Evolutionary conservation across 2,797 vertebrate genomes (phyloP).

Genomic region (Rhabdomys pumilio): DNA sequence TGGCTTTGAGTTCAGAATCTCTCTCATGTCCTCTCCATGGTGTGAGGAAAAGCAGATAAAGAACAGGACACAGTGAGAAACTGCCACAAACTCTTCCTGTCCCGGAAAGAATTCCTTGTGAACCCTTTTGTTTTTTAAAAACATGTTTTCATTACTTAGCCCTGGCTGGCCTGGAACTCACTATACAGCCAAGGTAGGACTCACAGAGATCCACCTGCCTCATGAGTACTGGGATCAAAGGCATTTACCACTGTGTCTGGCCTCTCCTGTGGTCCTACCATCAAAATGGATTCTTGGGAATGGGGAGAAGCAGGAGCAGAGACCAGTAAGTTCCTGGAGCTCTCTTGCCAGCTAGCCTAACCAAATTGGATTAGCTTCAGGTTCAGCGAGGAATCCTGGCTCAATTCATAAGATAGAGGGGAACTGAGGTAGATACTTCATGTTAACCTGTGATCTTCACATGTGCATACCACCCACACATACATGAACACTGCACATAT

Average conservation of each 20-base stretch:
- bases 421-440: not conserved
- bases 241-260: not conserved
- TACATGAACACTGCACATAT: not conserved
- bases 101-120: not conserved
- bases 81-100: not conserved
- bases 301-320: not conserved
- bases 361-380: not conserved
- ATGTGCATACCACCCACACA: not conserved
- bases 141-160: not conserved
- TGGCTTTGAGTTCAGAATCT: constrained; percentile 61
- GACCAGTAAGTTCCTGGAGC: not conserved
- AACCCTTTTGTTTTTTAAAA: not conserved
- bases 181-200: not conserved
- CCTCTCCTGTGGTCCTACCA: constrained; percentile 1
- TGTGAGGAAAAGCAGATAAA: constrained; percentile 59
- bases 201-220: not conserved
- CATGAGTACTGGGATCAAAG: not conserved
- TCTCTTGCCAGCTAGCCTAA: not conserved
- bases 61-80: constrained; percentile 4
- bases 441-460: not conserved
- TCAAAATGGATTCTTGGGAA: not conserved
- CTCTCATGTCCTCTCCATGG: constrained; percentile 6
- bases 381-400: not conserved
- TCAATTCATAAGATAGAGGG: not conserved
- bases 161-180: not conserved